phyloP scores from a whole-genome alignment of 2,797 vertebrate species.

The Tenualosa thibaudeaui region DNA sequence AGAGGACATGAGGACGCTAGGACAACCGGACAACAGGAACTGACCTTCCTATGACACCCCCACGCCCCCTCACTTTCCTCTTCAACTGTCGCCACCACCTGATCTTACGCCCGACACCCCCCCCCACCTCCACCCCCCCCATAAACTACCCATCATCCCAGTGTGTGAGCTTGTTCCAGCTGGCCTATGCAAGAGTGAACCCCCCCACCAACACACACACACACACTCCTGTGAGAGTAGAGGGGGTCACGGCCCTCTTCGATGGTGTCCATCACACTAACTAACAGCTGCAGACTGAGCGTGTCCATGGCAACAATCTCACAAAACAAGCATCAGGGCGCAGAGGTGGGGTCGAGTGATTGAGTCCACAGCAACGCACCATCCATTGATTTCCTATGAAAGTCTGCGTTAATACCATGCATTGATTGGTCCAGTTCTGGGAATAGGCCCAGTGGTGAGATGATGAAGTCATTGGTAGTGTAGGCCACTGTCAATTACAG shows the following conservation, averaged over 20 bases:
- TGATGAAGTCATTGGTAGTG: slow-evolving; percentile 55
- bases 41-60: background rate
- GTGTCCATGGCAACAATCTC: slow-evolving; percentile 22
- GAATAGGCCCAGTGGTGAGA: slow-evolving; percentile 53
- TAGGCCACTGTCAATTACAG: slow-evolving; percentile 35
- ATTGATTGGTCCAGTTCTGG: slow-evolving; percentile 52
- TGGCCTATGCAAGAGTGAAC: slow-evolving; percentile 48
- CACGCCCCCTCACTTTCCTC: background rate
- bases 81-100: background rate
- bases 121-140: too few relatives aligned
- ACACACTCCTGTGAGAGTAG: slow-evolving; percentile 1
- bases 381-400: slow-evolving; percentile 63
- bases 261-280: slow-evolving; percentile 56
- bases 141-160: background rate
- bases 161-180: slow-evolving; percentile 56
- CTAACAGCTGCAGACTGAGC: slow-evolving; percentile 66
- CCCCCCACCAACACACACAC: background rate
- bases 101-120: too few relatives aligned
- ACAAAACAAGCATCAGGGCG: background rate
- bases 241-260: slow-evolving; percentile 55
- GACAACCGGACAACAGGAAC: background rate
- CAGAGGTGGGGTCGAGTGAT: background rate
- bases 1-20: background rate
- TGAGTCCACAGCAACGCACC: slow-evolving; percentile 20
- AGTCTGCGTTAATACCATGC: slow-evolving; percentile 43